Conservation (phyloP, 2,113 vertebrate genomes). For the Nannobrachium achirus region DNA sequence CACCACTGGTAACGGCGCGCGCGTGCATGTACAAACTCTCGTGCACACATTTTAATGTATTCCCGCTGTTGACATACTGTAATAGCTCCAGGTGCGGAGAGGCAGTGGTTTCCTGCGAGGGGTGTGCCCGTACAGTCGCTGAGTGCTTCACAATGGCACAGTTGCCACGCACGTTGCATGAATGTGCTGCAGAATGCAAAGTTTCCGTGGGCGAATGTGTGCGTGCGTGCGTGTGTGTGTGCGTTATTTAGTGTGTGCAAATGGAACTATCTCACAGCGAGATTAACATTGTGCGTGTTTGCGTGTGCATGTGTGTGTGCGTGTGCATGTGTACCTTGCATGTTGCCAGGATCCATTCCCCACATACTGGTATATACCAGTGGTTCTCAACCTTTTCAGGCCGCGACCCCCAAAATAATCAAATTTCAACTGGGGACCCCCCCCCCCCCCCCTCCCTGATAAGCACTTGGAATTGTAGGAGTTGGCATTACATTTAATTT, state of each 20-base stretch:
- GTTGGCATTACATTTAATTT: too few relatives aligned
- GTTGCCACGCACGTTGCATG: slow-evolving; percentile 54
- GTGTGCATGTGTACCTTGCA: background rate
- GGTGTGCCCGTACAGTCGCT: slow-evolving; percentile 49
- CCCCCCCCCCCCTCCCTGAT: too few relatives aligned
- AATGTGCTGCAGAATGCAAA: slow-evolving; percentile 39
- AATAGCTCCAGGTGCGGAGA: slow-evolving; percentile 65
- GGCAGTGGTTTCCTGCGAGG: slow-evolving; percentile 65
- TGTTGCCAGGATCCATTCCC: background rate
- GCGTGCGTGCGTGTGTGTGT: background rate
- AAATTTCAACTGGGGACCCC: too few relatives aligned
- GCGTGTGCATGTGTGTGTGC: background rate
- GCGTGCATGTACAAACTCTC: background rate
- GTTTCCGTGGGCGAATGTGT: background rate
- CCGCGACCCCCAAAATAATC: too few relatives aligned
- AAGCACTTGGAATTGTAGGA: too few relatives aligned
- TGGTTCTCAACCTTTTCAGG: too few relatives aligned
- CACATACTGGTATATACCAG: too few relatives aligned
- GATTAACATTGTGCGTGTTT: too few relatives aligned
- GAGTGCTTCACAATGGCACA: slow-evolving; percentile 47
- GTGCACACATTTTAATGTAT: slow-evolving; percentile 20
- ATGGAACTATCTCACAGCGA: too few relatives aligned
- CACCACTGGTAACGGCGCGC: too few relatives aligned
- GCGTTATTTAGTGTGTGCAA: background rate
- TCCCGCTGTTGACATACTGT: slow-evolving; percentile 55